Evolutionary conservation across 2,888 invertebrate species (phyloP).

Genomic region (Sialis lutaria): DNA sequence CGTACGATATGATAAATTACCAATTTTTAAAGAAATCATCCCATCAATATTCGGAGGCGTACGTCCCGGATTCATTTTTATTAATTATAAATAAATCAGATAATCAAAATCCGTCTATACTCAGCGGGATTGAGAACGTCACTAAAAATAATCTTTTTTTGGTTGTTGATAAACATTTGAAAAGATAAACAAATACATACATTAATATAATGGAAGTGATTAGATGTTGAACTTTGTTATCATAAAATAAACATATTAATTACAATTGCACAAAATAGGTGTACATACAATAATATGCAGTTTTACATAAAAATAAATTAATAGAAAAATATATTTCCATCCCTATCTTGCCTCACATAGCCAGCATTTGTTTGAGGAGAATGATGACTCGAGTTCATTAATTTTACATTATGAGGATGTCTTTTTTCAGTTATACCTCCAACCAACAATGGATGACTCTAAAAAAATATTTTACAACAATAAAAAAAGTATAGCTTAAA

Average conservation of each 20-base stretch:
- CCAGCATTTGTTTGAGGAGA: constrained; percentile 67
- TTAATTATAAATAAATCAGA: no score
- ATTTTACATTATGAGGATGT: constrained; percentile 55
- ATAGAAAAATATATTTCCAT: constrained; percentile 54
- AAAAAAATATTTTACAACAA: constrained; percentile 8
- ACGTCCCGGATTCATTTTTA: no score
- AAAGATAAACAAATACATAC: no score
- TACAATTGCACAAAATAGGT: not conserved
- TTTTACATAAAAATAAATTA: constrained; percentile 15
- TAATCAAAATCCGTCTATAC: no score
- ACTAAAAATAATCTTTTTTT: no score
- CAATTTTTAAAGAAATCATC: no score
- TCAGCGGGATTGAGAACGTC: no score
- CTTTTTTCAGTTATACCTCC: constrained; percentile 44
- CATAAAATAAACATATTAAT: not conserved
- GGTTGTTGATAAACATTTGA: no score
- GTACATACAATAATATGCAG: not conserved
- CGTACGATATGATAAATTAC: no score
- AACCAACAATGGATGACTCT: constrained; percentile 38
- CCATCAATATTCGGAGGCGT: no score
- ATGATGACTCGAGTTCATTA: constrained; percentile 68
- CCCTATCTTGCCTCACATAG: constrained; percentile 59
- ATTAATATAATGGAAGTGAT: not conserved
- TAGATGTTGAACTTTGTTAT: not conserved
- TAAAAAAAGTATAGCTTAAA: not conserved